Percentiles rank a stretch among this genome's conserved stretches.
These are phyloP conservation scores for Dicycla oo DNA, from an alignment of 2,888 invertebrate genomes.

Conservation along the genomic window DNA sequence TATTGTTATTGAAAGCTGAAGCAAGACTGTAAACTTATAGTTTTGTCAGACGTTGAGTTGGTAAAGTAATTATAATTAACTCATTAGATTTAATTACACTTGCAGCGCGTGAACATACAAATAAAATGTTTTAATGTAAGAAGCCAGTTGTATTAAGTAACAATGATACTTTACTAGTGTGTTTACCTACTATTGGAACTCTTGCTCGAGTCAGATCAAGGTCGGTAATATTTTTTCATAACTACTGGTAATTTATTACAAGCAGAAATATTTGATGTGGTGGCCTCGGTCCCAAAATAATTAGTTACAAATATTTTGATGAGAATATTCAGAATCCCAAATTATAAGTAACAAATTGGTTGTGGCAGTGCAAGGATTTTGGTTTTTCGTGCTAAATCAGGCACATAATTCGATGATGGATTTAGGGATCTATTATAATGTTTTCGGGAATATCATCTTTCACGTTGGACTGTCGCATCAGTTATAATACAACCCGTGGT, in stretches of 20 bases:
- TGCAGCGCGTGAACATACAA: slow-evolving; percentile 28
- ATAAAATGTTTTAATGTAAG: slow-evolving; percentile 31
- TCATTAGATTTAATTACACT: slow-evolving; percentile 49
- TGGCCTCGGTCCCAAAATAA: slow-evolving; percentile 40
- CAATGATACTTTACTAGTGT: slow-evolving; percentile 15
- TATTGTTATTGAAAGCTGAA: slow-evolving; percentile 10
- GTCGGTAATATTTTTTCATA: slow-evolving; percentile 27
- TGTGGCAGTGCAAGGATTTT: slow-evolving; percentile 14
- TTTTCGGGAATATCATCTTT: background rate
- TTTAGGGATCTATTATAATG: background rate
- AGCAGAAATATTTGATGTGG: slow-evolving; percentile 26
- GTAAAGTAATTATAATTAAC: slow-evolving; percentile 63
- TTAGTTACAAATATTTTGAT: slow-evolving; percentile 36
- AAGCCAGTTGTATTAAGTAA: slow-evolving; percentile 31
- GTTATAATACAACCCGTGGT: background rate
- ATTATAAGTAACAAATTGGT: slow-evolving; percentile 8
- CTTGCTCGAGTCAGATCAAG: slow-evolving; percentile 32
- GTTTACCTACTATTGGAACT: slow-evolving; percentile 23
- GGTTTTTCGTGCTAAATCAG: background rate
- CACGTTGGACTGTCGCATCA: background rate
- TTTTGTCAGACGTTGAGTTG: slow-evolving; percentile 41
- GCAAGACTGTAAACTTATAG: slow-evolving; percentile 16
- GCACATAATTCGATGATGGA: background rate
- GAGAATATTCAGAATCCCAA: slow-evolving; percentile 33
- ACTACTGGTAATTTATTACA: slow-evolving; percentile 41